Conservation (phyloP, 2,797 vertebrate species). For the Pteronotus mesoamericanus region DNA sequence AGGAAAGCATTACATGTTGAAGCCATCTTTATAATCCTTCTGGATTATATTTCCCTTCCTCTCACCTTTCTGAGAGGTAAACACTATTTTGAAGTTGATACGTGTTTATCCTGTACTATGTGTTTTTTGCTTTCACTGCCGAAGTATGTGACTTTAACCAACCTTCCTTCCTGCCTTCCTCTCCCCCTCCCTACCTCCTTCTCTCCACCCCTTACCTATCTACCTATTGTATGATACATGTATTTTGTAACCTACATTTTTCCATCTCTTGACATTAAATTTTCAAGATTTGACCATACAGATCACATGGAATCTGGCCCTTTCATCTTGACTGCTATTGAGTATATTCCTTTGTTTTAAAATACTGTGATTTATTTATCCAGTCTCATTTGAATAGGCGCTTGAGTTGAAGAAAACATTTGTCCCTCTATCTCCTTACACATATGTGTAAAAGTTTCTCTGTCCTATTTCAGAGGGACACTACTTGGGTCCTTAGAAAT, state of each 20-base stretch:
- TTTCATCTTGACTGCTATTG: neutral
- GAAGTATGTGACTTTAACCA: neutral
- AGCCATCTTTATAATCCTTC: neutral
- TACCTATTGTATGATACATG: neutral
- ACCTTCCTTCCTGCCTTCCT: neutral
- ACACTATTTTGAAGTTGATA: neutral
- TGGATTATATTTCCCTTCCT: neutral
- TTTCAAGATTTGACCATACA: neutral
- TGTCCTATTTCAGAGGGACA: neutral
- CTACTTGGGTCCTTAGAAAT: neutral
- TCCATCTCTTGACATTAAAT: neutral
- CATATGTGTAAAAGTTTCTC: neutral
- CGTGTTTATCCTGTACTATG: neutral
- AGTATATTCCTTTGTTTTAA: neutral
- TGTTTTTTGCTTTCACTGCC: neutral
- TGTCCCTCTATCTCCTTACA: neutral
- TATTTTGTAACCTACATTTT: neutral
- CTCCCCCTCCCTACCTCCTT: neutral
- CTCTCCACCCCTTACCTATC: too few relatives aligned
- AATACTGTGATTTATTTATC: neutral
- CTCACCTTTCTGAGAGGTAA: neutral
- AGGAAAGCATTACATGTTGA: neutral
- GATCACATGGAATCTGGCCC: neutral
- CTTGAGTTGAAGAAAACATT: neutral
- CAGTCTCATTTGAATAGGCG: neutral